Evolutionary conservation across 1,140 invertebrate genomes (phyloP), one percentile per base, ranked within the genome.

Genomic region (Paralvinella palmiformis): DNA sequence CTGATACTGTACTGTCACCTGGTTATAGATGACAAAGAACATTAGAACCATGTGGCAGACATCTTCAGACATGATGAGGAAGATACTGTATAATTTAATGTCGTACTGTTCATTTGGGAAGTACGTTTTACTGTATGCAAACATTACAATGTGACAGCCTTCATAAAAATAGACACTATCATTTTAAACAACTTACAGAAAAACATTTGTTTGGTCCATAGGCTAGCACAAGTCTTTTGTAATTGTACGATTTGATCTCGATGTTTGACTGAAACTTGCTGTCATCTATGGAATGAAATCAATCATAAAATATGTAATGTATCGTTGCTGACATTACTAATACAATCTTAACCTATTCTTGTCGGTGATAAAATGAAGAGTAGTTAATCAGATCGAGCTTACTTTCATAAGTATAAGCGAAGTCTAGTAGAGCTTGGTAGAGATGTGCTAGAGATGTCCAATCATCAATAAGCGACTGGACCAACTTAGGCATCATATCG

Each of bases 381-480:
- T 24, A 31, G 32, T 29, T 24, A 24, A 29, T 22, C n/a, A 29
- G 5, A 24, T 20, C 22, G 31, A 6, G 41, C 68, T 13, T 65
- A 79, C 76, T 72, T 69, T 72, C 73, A 62, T 73, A 75, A 29
- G 72, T 64, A 27, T 88, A 86, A 2, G 87, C 85, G 66, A 92
- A 88, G 70, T 92, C 88, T 67, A 91, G 83, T 3, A 95, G 88
- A 5, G 94, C 81, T 1, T 87, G 86, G 73, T 95, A 94, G 0
- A 97, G 83, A 73, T 94, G 88, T 24, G 91, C 90, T 68, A 96
- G 93, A 70, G 92, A 88, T 1, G 86, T 86, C 94, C 94, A 96
- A 74, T 96, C 94, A 50, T 87, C 89, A 5, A 95, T 80, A 45
- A 95, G 82, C 0, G 88, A 85, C 68, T 94, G 89, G 0, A 95